Evolutionary conservation across 2,113 vertebrate genomes (phyloP).

Genomic region (Micromys minutus): DNA sequence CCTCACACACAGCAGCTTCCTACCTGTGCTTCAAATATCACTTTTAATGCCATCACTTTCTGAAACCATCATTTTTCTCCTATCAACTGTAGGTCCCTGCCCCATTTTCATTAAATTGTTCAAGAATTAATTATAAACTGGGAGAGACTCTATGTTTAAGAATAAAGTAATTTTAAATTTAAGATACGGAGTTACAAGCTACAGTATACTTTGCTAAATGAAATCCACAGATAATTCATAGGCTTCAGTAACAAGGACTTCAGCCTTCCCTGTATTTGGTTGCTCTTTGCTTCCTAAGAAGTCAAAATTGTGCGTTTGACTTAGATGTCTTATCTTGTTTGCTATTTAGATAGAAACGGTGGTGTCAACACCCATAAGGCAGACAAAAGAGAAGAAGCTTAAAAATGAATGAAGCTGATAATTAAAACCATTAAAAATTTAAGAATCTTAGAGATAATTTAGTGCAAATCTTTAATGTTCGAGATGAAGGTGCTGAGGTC

Average conservation of each 20-base stretch:
- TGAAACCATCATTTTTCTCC: background rate
- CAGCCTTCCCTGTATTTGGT: background rate
- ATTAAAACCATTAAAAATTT: constrained; percentile 79
- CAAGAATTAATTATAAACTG: background rate
- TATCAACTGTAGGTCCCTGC: background rate
- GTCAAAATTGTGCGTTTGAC: constrained; percentile 14
- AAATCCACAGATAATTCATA: background rate
- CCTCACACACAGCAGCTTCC: background rate
- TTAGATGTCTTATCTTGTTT: constrained; percentile 39
- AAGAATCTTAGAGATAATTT: constrained; percentile 67
- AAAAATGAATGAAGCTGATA: constrained; percentile 69
- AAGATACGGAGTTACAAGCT: background rate
- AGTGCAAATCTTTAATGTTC: constrained; percentile 70
- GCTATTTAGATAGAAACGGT: constrained; percentile 27
- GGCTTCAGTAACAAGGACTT: background rate
- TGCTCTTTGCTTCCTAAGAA: background rate
- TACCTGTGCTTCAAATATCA: background rate
- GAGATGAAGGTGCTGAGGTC: constrained; percentile 42
- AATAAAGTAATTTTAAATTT: background rate
- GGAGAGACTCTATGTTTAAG: background rate
- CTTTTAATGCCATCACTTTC: background rate
- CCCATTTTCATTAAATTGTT: background rate
- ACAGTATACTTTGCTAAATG: background rate
- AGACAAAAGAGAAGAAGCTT: constrained; percentile 61
- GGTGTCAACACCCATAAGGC: background rate